Evolutionary conservation across 2,113 vertebrate genomes (phyloP).

Genomic region (Solenodon paradoxus): DNA sequence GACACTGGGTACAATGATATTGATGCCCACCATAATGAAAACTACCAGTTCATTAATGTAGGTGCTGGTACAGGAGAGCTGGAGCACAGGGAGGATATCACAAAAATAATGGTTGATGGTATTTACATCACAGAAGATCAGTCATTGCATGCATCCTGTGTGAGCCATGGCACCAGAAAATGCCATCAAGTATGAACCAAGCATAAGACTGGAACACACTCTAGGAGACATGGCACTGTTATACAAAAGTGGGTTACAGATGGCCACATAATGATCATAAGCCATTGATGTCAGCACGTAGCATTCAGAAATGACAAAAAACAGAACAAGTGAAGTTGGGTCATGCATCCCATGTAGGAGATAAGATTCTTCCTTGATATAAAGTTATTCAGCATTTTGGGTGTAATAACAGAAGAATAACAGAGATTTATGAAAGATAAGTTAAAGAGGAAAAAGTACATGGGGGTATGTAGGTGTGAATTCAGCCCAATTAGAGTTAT

Average conservation of each 20-base stretch:
- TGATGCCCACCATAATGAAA: background rate
- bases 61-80: constrained; percentile 40
- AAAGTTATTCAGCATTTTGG: constrained; percentile 59
- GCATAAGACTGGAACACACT: background rate
- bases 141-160: constrained; percentile 39
- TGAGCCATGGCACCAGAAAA: background rate
- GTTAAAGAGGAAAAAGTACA: constrained; percentile 71
- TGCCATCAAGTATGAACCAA: constrained; percentile 24
- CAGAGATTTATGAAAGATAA: constrained; percentile 58
- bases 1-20: background rate
- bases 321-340: constrained; percentile 35
- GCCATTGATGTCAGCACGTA: constrained; percentile 56
- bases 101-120: constrained; percentile 55
- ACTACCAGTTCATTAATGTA: background rate
- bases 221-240: background rate
- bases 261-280: constrained; percentile 52
- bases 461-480: constrained; percentile 58
- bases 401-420: constrained; percentile 53
- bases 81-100: constrained; percentile 36
- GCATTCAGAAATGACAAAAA: constrained; percentile 41
- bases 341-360: constrained; percentile 27
- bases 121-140: constrained; percentile 40
- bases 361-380: constrained; percentile 34
- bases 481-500: constrained; percentile 8
- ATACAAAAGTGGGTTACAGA: constrained; percentile 51